Evolutionary conservation across 2,888 invertebrate species (phyloP).

Genomic region (Anarsia innoxiella): DNA sequence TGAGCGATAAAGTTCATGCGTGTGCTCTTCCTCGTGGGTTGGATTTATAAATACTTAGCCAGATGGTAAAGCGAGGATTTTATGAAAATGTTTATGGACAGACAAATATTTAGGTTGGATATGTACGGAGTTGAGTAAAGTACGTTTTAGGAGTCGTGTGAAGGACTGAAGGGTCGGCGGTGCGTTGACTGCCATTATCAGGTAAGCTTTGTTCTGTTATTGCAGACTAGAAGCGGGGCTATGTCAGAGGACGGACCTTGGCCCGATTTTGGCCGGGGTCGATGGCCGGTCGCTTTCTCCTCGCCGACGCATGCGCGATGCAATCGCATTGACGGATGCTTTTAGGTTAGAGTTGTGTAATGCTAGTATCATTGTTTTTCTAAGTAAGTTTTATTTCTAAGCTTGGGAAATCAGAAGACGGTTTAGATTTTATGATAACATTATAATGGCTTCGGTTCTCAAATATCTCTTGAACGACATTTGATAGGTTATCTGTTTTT

Average conservation of each 20-base stretch:
- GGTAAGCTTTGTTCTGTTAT: not conserved
- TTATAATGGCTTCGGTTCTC: no score
- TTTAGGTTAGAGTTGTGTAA: constrained; percentile 12
- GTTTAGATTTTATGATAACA: no score
- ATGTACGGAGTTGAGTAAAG: not conserved
- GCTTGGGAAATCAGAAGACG: no score
- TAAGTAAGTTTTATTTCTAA: no score
- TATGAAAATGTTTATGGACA: constrained; percentile 35
- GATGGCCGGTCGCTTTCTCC: constrained; percentile 62
- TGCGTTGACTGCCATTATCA: constrained; percentile 3
- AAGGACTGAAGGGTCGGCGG: constrained; percentile 2
- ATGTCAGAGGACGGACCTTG: constrained; percentile 47
- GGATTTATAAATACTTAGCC: constrained; percentile 52
- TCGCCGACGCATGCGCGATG: constrained; percentile 45
- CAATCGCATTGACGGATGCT: constrained; percentile 27
- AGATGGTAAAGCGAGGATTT: constrained; percentile 48
- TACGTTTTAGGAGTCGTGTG: not conserved
- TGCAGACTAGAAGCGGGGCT: constrained; percentile 9
- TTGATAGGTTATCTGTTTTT: no score
- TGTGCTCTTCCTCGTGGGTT: constrained; percentile 52
- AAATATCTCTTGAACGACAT: no score
- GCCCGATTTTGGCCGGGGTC: constrained; percentile 63
- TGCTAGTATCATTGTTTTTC: constrained; percentile 1
- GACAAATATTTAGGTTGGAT: constrained; percentile 2
- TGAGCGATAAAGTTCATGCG: constrained; percentile 60